phyloP scores from a whole-genome alignment of 1,140 invertebrate species.

The Cotesia glomerata region DNA sequence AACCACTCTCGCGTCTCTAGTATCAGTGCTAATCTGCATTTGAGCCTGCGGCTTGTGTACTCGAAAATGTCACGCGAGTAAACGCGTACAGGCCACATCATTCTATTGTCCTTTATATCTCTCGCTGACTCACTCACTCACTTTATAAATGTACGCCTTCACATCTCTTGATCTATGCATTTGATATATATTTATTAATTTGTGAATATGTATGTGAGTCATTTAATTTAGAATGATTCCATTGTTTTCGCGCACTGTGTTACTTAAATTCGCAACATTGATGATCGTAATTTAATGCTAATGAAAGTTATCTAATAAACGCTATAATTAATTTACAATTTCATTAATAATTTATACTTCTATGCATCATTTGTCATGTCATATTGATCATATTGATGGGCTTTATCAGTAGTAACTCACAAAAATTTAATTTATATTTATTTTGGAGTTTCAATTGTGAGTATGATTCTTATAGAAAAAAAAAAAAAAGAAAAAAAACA shows the following conservation, averaged over 20 bases:
- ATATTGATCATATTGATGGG: not conserved
- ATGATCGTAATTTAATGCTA: constrained; percentile 12
- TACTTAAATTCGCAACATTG: not conserved
- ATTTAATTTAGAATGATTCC: not conserved
- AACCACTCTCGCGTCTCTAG: constrained; percentile 18
- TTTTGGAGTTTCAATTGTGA: too few relatives aligned
- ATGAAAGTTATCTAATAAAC: not conserved
- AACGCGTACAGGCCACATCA: constrained; percentile 10
- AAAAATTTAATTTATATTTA: too few relatives aligned
- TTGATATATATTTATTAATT: not conserved
- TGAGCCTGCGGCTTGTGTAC: constrained; percentile 35
- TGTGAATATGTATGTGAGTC: not conserved
- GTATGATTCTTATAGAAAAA: too few relatives aligned
- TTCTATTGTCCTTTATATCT: constrained; percentile 19
- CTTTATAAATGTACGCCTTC: not conserved
- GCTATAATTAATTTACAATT: not conserved
- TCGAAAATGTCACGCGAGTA: constrained; percentile 41
- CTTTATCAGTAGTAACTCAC: too few relatives aligned
- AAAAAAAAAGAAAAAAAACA: too few relatives aligned
- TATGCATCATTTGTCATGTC: not conserved
- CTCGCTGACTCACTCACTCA: not conserved
- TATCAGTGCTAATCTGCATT: constrained; percentile 40
- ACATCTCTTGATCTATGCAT: not conserved
- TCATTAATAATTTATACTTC: not conserved
- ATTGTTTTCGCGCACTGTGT: not conserved